Evolutionary conservation across 92 coral and sea anemone genomes (phyloP), one percentile per base, ranked within the genome.

Genomic region (Umimayanthus kanabou): DNA sequence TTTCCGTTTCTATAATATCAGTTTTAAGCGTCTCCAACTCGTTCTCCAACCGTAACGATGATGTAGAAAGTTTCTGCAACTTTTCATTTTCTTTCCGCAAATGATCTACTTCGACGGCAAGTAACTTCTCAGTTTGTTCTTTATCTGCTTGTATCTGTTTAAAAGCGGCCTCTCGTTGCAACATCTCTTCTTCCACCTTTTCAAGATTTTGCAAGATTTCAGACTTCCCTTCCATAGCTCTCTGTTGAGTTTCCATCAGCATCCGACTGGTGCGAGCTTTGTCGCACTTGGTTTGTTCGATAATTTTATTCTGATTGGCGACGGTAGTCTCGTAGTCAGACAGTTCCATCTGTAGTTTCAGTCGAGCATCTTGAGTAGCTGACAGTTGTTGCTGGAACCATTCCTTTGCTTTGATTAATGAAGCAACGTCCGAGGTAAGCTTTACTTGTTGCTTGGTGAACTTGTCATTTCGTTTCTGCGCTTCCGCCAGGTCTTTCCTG

Each of bases 161-260:
- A 66, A 90, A 79, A 23, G 92, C 90, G 2, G 91, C 66, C 67
- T 94, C 93, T 65, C 93, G 94, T 43, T 84, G 88, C 1, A 89
- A 28, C 77, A 96, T 88, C 16, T 87, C 92, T 40, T 89, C 93
- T 88, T 94, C 95, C 6, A 94, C 95, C 6, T 80, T 87, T 76
- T 97, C 99, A 73, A 93, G 81, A 80, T 97, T 98, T 61, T 87
- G 87, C 47, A 97, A 65, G 30, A 96, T 91, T 70, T 89, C 89
- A 66, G 93, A 85, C 84, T 97, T 97, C 50, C 96, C 99, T 42
- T 39, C 85, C n/a, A 97, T 83, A 0, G 98, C 90, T 61, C 90
- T 97, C 83, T 95, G 94, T 74, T 95, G 98, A 28, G 92, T 89
- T 90, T 93, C 93, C 39, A 85, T 69, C 49, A 95, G 90, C 84